Percentiles rank a stretch among this genome's conserved stretches.
phyloP scores from a whole-genome alignment of 2,113 vertebrate genomes.

The Hiodon alosoides region DNA sequence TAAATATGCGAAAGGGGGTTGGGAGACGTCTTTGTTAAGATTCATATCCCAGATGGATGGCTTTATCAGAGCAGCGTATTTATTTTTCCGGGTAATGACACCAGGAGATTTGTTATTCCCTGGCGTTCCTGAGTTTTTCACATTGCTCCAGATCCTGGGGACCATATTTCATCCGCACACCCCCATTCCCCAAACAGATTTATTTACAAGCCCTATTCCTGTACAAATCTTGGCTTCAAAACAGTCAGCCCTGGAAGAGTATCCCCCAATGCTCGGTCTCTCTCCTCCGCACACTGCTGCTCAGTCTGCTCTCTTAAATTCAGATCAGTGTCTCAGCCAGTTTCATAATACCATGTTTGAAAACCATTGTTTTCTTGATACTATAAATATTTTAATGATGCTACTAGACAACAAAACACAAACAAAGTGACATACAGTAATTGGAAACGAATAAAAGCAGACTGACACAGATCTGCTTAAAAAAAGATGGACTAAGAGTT shows the following conservation, averaged over 20 bases:
- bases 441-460: too few species aligned
- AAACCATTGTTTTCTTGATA: too few species aligned
- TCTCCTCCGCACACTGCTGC: not conserved
- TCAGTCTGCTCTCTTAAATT: not conserved
- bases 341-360: too few species aligned
- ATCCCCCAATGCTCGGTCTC: not conserved
- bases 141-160: conserved; percentile 70
- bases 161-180: conserved; percentile 70
- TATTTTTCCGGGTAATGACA: conserved; percentile 65
- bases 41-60: conserved; percentile 69
- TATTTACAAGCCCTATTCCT: conserved; percentile 64
- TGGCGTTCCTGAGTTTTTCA: conserved; percentile 67
- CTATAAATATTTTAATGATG: too few species aligned
- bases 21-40: conserved; percentile 48
- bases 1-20: conserved; percentile 44
- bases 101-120: conserved; percentile 73
- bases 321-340: not conserved
- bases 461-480: too few species aligned
- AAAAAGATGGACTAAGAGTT: too few species aligned
- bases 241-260: conserved; percentile 20
- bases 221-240: conserved; percentile 40
- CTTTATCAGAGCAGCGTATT: conserved; percentile 62
- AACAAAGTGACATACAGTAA: too few species aligned
- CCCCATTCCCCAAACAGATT: conserved; percentile 71
- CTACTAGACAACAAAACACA: too few species aligned